Evolutionary conservation across 2,113 vertebrate genomes (phyloP).

Genomic region (Dicrurus megarhynchus): DNA sequence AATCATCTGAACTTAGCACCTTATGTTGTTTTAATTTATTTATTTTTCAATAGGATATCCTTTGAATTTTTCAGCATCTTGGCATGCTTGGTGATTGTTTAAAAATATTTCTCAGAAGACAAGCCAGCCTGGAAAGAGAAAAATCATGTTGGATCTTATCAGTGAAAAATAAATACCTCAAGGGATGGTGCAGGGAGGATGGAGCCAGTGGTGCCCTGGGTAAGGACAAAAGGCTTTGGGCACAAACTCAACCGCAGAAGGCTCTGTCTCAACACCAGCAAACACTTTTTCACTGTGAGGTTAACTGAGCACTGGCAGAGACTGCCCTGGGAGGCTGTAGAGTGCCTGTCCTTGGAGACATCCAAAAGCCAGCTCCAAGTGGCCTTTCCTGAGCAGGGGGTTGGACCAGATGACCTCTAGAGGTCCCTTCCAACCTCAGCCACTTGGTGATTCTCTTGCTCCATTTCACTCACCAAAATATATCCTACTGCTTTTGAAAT

Average conservation of each 20-base stretch:
- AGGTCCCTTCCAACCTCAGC: neutral
- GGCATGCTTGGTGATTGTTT: neutral
- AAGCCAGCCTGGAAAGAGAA: neutral
- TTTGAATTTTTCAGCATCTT: neutral
- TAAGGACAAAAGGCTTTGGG: neutral
- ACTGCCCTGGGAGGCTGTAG: neutral
- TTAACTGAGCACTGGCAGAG: neutral
- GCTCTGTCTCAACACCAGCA: neutral
- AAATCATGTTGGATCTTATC: fast-evolving
- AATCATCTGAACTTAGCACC: neutral
- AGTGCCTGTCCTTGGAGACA: neutral
- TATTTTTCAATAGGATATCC: neutral
- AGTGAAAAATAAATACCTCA: neutral
- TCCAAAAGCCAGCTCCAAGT: neutral
- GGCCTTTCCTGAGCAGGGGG: neutral
- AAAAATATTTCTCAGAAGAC: neutral
- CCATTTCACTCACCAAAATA: neutral
- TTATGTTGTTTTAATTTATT: neutral
- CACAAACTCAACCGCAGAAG: neutral
- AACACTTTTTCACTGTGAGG: neutral
- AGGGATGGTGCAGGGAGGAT: fast-evolving
- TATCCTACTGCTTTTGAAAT: neutral
- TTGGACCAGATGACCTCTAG: neutral
- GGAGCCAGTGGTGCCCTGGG: neutral
- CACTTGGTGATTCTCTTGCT: neutral